These are phyloP conservation scores for Mugil cephalus DNA, from an alignment of 2,113 vertebrate species.

Conservation along the genomic window DNA sequence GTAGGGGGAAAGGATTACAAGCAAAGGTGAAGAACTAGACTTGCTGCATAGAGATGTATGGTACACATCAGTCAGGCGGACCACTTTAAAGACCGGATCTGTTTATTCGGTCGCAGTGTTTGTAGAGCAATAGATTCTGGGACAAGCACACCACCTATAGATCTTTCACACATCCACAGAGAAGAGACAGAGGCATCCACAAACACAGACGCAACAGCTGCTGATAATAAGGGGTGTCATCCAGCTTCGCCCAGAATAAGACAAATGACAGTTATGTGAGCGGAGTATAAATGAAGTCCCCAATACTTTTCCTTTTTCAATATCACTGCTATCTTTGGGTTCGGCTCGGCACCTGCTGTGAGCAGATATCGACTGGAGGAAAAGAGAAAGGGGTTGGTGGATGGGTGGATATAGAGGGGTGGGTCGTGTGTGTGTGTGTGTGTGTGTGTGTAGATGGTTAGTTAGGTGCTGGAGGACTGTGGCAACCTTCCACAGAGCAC, in stretches of 20 bases:
- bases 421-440: slow-evolving; percentile 1
- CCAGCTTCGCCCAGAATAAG: slow-evolving; percentile 53
- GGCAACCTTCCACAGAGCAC: slow-evolving; percentile 68
- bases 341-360: slow-evolving; percentile 73
- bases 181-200: slow-evolving; percentile 30
- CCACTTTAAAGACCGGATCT: slow-evolving; percentile 28
- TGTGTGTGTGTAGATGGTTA: not conserved
- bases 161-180: slow-evolving; percentile 41
- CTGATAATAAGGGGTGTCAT: slow-evolving; percentile 63
- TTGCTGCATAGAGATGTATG: slow-evolving; percentile 33
- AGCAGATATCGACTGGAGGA: slow-evolving; percentile 75
- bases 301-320: slow-evolving; percentile 58
- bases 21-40: slow-evolving; percentile 57
- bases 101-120: slow-evolving; percentile 47
- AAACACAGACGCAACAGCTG: slow-evolving; percentile 57
- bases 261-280: slow-evolving; percentile 58
- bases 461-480: slow-evolving; percentile 51
- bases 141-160: slow-evolving; percentile 21
- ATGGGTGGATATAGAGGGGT: not conserved
- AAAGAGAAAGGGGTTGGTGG: slow-evolving; percentile 33
- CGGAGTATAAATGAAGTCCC: slow-evolving; percentile 65
- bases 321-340: slow-evolving; percentile 67
- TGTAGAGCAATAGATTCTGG: slow-evolving; percentile 45
- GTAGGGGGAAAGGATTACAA: slow-evolving; percentile 58
- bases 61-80: slow-evolving; percentile 30